These are phyloP conservation scores for Erpetoichthys calabaricus DNA, from an alignment of 2,797 vertebrate genomes.

Conservation along the genomic window DNA sequence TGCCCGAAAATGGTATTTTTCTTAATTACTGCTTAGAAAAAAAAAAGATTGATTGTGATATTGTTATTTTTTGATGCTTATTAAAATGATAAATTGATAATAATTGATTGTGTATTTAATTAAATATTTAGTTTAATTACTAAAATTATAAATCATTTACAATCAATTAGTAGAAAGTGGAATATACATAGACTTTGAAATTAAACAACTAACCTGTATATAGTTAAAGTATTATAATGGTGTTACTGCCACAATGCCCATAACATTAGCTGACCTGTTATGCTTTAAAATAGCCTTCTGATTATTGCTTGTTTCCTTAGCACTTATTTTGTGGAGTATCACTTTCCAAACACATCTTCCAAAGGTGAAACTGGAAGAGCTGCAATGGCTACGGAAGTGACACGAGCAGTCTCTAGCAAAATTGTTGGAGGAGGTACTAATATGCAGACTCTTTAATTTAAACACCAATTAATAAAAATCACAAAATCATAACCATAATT, in stretches of 20 bases:
- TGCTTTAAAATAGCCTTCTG: background rate
- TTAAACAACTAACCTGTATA: too few relatives aligned
- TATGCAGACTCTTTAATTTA: background rate
- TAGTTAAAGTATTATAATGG: too few relatives aligned
- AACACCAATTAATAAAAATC: background rate
- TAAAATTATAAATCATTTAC: background rate
- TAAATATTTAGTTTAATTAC: fast-evolving
- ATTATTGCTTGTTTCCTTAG: slow-evolving; percentile 28
- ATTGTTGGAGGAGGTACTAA: slow-evolving; percentile 57
- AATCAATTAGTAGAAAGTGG: fast-evolving
- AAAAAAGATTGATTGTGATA: background rate
- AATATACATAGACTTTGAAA: too few relatives aligned
- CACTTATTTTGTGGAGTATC: slow-evolving; percentile 80
- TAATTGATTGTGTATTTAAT: background rate
- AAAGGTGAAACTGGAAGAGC: slow-evolving; percentile 32
- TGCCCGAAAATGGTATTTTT: slow-evolving; percentile 57
- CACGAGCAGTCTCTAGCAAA: slow-evolving; percentile 70
- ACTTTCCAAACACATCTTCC: slow-evolving; percentile 55
- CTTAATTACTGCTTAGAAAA: background rate
- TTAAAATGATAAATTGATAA: too few relatives aligned
- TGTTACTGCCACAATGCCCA: too few relatives aligned
- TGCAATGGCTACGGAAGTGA: slow-evolving; percentile 45
- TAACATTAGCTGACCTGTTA: background rate
- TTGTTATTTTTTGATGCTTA: too few relatives aligned
- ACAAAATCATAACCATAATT: background rate